Evolutionary conservation across 2,888 invertebrate species (phyloP).

Genomic region (Adineta ricciae): DNA sequence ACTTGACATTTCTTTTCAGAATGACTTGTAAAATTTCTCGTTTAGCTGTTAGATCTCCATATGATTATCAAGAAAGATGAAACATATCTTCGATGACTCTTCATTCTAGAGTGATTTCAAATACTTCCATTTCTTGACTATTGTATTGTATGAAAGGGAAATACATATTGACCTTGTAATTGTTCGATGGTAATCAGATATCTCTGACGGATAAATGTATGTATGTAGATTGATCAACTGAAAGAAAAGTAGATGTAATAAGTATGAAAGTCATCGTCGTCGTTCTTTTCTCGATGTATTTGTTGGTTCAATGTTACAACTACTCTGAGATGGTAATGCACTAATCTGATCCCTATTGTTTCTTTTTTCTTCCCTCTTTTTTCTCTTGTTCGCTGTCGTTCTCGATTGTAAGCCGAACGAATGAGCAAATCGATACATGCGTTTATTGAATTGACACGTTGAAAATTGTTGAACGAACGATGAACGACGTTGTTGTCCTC

Average conservation of each 20-base stretch:
- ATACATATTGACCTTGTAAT: not conserved
- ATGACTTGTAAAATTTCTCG: not conserved
- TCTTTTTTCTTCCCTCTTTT: not conserved
- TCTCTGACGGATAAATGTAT: not conserved
- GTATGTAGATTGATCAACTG: not conserved
- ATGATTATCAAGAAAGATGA: too few species aligned
- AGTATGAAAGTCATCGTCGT: not conserved
- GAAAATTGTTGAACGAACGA: not conserved
- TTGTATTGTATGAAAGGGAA: not conserved
- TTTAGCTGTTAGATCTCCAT: not conserved
- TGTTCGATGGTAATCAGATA: conserved; percentile 9
- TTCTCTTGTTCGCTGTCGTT: not conserved
- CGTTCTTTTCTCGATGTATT: not conserved
- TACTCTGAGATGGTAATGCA: not conserved
- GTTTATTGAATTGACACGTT: not conserved
- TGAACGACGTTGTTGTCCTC: not conserved
- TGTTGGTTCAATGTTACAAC: not conserved
- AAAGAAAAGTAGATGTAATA: not conserved
- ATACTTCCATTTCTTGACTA: not conserved
- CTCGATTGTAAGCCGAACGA: not conserved
- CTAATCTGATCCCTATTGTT: not conserved
- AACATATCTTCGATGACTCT: too few species aligned
- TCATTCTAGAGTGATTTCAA: not conserved
- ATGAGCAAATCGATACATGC: not conserved
- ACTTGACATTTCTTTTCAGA: not conserved